phyloP scores from a whole-genome alignment of 2,113 vertebrate species.

The Nanger granti region DNA sequence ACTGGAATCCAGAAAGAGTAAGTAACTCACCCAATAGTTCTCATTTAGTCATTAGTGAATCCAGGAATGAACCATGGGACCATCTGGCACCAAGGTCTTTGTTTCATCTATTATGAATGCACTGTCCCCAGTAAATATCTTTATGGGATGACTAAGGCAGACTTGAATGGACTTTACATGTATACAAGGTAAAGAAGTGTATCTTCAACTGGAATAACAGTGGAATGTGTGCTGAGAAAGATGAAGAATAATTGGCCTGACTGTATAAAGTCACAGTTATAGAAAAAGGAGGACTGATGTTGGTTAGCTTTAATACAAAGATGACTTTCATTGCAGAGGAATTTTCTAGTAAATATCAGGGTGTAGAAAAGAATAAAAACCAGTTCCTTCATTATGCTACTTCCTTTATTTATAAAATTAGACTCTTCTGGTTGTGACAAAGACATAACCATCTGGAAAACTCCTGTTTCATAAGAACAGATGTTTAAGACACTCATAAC shows the following conservation, averaged over 20 bases:
- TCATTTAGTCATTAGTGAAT: neutral
- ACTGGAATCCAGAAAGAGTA: neutral
- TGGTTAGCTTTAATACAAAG: neutral
- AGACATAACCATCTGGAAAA: constrained; percentile 15
- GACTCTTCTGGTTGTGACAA: constrained; percentile 35
- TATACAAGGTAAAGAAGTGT: neutral
- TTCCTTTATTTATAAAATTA: constrained; percentile 36
- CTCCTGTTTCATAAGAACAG: neutral
- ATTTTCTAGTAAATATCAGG: constrained; percentile 14
- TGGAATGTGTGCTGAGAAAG: neutral
- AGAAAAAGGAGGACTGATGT: neutral
- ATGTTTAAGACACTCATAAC: constrained; percentile 22
- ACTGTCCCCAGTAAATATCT: neutral
- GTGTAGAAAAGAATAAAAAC: neutral
- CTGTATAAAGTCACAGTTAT: neutral
- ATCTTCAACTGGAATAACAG: neutral
- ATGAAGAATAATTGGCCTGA: neutral
- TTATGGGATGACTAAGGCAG: neutral
- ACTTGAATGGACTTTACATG: neutral
- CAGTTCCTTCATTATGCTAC: neutral
- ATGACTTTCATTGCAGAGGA: neutral
- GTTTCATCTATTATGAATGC: neutral
- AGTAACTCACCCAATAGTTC: neutral
- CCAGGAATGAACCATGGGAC: neutral
- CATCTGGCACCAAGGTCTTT: neutral